Conservation (phyloP, 2,113 vertebrate genomes). For the Lamprotornis superbus region DNA sequence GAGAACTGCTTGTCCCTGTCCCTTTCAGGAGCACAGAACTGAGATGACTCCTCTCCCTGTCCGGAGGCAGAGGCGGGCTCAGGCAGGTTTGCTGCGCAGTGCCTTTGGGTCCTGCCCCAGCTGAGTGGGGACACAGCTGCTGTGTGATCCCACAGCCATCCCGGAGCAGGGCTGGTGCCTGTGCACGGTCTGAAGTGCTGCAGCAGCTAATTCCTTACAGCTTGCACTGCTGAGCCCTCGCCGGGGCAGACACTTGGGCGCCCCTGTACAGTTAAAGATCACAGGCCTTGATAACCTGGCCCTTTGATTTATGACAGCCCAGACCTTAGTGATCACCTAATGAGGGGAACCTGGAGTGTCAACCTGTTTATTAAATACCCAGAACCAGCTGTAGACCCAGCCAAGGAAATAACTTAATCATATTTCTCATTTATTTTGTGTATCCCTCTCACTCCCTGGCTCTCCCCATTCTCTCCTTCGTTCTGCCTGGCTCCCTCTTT, state of each 20-base stretch:
- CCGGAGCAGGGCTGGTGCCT: not conserved
- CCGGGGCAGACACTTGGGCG: conserved; percentile 94
- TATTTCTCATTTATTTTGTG: conserved; percentile 77
- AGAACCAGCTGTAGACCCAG: conserved; percentile 87
- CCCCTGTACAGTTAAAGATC: conserved; percentile 93
- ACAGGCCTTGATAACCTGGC: conserved; percentile 94
- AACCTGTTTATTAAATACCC: conserved; percentile 99
- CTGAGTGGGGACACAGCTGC: not conserved
- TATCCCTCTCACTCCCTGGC: conserved; percentile 9
- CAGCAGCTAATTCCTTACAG: conserved; percentile 85
- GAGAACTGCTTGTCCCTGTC: not conserved
- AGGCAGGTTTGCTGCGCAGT: not conserved
- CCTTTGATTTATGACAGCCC: conserved; percentile 91
- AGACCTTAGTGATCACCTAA: conserved; percentile 90
- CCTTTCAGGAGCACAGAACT: not conserved
- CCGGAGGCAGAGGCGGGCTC: fast-evolving
- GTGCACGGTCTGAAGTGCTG: not conserved
- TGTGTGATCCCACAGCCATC: not conserved
- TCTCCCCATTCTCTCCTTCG: conserved; percentile 21
- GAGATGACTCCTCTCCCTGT: not conserved
- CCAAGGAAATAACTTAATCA: conserved; percentile 76
- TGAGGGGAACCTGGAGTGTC: conserved; percentile 93
- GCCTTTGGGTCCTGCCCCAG: not conserved
- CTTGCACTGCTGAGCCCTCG: conserved; percentile 82
- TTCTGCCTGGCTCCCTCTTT: conserved; percentile 75